Evolutionary conservation across 1,140 invertebrate genomes (phyloP).

Genomic region (Reticulitermes speratus): DNA sequence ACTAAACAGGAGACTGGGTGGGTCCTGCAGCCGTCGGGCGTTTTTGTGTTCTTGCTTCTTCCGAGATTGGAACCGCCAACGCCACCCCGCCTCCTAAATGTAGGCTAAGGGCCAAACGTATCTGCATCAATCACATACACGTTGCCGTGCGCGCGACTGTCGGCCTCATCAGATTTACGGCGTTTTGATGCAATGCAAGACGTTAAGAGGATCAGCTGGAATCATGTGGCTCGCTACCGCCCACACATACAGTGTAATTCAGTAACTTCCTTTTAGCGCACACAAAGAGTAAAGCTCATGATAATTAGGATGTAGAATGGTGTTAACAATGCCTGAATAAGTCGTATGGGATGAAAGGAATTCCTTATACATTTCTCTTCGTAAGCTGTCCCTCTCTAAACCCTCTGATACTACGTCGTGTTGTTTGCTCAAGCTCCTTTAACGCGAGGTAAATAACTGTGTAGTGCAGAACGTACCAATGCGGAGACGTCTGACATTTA

Average conservation of each 20-base stretch:
- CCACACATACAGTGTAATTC: too few species aligned
- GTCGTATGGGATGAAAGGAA: not conserved
- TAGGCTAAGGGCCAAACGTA: too few species aligned
- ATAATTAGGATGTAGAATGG: constrained; percentile 5
- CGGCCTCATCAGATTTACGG: not conserved
- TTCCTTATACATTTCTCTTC: not conserved
- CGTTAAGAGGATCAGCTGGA: too few species aligned
- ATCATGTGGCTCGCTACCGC: too few species aligned
- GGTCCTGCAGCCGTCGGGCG: too few species aligned
- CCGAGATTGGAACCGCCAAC: too few species aligned
- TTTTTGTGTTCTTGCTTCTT: too few species aligned
- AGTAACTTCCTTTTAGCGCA: not conserved
- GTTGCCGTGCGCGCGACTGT: too few species aligned
- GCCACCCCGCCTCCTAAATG: too few species aligned
- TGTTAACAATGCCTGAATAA: constrained; percentile 15
- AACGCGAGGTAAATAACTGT: not conserved
- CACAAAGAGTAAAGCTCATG: not conserved
- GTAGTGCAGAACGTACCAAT: not conserved
- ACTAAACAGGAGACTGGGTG: too few species aligned
- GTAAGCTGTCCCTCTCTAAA: not conserved
- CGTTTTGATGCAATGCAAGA: not conserved
- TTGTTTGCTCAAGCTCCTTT: not conserved
- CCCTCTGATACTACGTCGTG: not conserved
- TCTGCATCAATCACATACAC: too few species aligned
- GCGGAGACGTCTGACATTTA: not conserved